A percentile compares a stretch with the other conserved stretches of the same genome.
Evolutionary conservation across 2,113 vertebrate genomes (phyloP).

Genomic region (Symphodus melops): DNA sequence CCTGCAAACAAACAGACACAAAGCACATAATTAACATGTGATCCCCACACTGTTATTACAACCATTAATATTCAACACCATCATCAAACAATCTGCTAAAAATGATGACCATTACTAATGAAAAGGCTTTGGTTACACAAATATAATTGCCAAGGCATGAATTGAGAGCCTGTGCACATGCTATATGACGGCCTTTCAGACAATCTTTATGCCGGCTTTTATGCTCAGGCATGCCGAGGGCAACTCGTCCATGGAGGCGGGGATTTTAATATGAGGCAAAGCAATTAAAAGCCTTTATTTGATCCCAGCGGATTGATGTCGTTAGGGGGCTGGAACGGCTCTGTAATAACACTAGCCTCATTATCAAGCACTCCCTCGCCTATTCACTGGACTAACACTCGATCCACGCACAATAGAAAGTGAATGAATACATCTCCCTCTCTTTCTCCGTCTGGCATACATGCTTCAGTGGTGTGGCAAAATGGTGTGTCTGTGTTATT

Average conservation of each 20-base stretch:
- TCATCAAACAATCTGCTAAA: conserved; percentile 64
- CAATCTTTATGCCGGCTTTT: conserved; percentile 67
- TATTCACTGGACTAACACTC: conserved; percentile 77
- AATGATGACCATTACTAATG: conserved; percentile 60
- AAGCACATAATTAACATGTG: conserved; percentile 48
- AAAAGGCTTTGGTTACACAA: conserved; percentile 71
- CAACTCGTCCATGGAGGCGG: conserved; percentile 57
- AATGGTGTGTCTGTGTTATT: conserved; percentile 57
- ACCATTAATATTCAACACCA: conserved; percentile 67
- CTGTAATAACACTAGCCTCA: conserved; percentile 81
- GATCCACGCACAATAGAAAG: conserved; percentile 80
- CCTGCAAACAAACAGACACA: conserved; percentile 63
- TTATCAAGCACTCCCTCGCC: conserved; percentile 72
- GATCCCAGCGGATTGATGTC: conserved; percentile 81
- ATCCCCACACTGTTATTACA: conserved; percentile 51
- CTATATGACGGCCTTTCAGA: conserved; percentile 65
- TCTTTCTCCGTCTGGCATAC: conserved; percentile 73
- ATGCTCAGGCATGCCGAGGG: conserved; percentile 73
- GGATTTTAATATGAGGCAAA: conserved; percentile 78
- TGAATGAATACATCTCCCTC: conserved; percentile 77
- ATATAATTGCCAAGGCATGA: conserved; percentile 63
- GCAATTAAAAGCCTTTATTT: conserved; percentile 84
- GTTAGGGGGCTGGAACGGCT: conserved; percentile 66
- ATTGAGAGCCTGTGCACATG: conserved; percentile 48
- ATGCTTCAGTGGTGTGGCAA: conserved; percentile 74